These are phyloP conservation scores for Acronicta aceris DNA, from an alignment of 2,888 invertebrate genomes.

Conservation along the genomic window DNA sequence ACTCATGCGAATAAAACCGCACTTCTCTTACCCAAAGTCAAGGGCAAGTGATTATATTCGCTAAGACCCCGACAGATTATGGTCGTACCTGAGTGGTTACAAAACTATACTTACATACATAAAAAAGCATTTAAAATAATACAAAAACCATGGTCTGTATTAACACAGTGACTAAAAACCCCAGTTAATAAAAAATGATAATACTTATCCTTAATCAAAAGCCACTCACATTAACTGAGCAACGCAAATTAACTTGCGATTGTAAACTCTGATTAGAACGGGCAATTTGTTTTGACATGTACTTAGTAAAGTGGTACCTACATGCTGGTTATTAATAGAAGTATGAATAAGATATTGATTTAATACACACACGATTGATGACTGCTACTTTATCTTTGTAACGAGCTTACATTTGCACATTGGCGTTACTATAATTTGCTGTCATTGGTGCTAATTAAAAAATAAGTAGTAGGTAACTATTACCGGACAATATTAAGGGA, in stretches of 20 bases:
- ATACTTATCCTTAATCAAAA: constrained; percentile 46
- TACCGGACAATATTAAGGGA: too few species aligned
- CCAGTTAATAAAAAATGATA: constrained; percentile 23
- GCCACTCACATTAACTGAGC: constrained; percentile 43
- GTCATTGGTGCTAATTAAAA: constrained; percentile 34
- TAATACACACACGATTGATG: constrained; percentile 37
- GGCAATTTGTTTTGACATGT: constrained; percentile 67
- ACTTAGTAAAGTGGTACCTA: constrained; percentile 48
- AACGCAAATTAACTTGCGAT: constrained; percentile 51
- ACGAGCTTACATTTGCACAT: constrained; percentile 30
- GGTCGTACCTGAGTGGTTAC: too few species aligned
- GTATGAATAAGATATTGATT: constrained; percentile 48
- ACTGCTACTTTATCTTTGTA: constrained; percentile 18
- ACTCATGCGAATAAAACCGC: too few species aligned
- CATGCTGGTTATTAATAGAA: constrained; percentile 27
- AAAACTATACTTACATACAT: too few species aligned
- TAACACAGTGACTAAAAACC: constrained; percentile 35
- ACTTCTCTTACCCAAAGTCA: too few species aligned
- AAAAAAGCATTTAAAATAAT: background rate
- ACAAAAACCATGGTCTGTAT: constrained; percentile 9
- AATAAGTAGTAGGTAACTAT: constrained; percentile 1
- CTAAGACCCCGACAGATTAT: too few species aligned
- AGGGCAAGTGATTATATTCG: too few species aligned
- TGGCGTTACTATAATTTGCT: constrained; percentile 16
- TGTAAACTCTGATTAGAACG: constrained; percentile 47